A percentile compares a stretch with the other conserved stretches of the same genome.
phyloP scores from a whole-genome alignment of 2,888 invertebrate species.

The Tromatobia lineatoria region DNA sequence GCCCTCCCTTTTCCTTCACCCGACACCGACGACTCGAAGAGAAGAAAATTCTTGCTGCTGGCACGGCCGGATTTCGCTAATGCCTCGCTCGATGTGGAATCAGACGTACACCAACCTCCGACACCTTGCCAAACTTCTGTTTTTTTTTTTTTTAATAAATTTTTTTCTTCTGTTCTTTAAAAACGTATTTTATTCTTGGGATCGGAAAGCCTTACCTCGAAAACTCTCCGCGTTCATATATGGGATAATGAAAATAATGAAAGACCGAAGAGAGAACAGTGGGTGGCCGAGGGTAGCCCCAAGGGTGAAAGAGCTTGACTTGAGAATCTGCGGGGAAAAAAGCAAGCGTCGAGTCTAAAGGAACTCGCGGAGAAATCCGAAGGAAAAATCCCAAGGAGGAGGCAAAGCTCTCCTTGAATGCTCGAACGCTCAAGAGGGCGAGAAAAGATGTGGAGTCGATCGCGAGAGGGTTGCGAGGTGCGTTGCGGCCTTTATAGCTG shows the following conservation, averaged over 20 bases:
- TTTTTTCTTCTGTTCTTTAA: too few species aligned
- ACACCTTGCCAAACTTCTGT: background rate
- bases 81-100: slow-evolving; percentile 31
- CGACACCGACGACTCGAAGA: slow-evolving; percentile 36
- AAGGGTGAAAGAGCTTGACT: slow-evolving; percentile 38
- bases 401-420: slow-evolving; percentile 64
- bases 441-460: slow-evolving; percentile 68
- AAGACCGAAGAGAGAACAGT: slow-evolving; percentile 47
- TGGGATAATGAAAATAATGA: slow-evolving; percentile 41
- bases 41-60: slow-evolving; percentile 37
- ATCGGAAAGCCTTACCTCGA: slow-evolving; percentile 4
- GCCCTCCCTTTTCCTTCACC: background rate
- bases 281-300: slow-evolving; percentile 22
- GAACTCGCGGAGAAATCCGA: slow-evolving; percentile 3
- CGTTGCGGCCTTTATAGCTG: background rate
- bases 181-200: slow-evolving; percentile 34
- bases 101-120: slow-evolving; percentile 7
- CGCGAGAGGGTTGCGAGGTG: slow-evolving; percentile 48
- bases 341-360: background rate
- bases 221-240: slow-evolving; percentile 34
- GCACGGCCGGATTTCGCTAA: slow-evolving; percentile 50
- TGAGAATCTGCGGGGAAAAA: slow-evolving; percentile 36
- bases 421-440: slow-evolving; percentile 71
- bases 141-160: background rate
- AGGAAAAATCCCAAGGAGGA: slow-evolving; percentile 30